Conservation (phyloP, 2,797 vertebrate genomes). For the Thaleichthys pacificus region DNA sequence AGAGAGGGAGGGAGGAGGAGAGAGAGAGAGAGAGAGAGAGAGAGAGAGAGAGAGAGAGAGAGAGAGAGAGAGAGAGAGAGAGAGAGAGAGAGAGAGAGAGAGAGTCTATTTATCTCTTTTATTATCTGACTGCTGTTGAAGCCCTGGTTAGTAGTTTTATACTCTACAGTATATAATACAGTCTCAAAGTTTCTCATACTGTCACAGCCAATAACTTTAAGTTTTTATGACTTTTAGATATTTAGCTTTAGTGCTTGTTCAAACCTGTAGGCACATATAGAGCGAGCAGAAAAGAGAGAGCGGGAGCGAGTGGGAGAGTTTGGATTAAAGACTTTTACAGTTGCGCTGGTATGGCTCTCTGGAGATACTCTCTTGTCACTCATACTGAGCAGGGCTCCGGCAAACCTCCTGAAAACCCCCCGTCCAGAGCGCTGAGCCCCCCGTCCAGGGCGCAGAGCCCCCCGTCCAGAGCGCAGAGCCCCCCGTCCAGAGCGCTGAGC, state of each 20-base stretch:
- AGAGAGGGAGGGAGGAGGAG: background rate
- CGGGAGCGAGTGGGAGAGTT: constrained; percentile 7
- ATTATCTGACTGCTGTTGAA: background rate
- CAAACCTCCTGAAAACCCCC: constrained; percentile 52
- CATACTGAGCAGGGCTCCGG: constrained; percentile 54
- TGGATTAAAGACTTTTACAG: constrained; percentile 45
- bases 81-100: background rate
- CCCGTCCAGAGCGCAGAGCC: constrained; percentile 53
- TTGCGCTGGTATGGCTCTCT: constrained; percentile 49
- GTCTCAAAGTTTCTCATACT: background rate
- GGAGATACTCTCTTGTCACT: constrained; percentile 64
- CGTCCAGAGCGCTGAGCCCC: constrained; percentile 38
- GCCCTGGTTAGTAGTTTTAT: no score
- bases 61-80: background rate
- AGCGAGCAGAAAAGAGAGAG: background rate
- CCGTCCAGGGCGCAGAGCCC: constrained; percentile 52
- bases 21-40: background rate
- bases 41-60: background rate
- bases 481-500: constrained; percentile 33
- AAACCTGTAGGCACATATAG: no score
- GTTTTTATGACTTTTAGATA: background rate
- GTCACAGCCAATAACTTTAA: background rate
- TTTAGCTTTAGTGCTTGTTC: background rate
- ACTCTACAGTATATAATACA: no score
- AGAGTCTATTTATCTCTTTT: background rate